These are phyloP conservation scores for Diadegma fenestrale DNA, from an alignment of 2,888 invertebrate genomes.

Conservation along the genomic window DNA sequence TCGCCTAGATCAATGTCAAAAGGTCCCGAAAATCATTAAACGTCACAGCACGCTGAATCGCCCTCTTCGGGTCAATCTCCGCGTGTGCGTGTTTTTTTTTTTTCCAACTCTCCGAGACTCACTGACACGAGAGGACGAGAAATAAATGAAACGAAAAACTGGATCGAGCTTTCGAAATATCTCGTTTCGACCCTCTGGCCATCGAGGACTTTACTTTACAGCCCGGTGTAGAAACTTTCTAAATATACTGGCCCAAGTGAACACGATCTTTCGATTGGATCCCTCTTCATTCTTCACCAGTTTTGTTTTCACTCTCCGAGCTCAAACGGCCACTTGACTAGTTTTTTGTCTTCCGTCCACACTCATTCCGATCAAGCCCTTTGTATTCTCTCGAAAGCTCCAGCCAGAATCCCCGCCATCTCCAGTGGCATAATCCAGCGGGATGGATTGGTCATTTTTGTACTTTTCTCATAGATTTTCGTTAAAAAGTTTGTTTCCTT, in stretches of 20 bases:
- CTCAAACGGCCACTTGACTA: not conserved
- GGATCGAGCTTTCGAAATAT: conserved; percentile 6
- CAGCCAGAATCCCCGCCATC: not conserved
- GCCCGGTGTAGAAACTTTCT: conserved; percentile 21
- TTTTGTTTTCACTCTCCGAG: not conserved
- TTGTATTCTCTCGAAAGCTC: not conserved
- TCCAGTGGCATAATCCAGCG: not conserved
- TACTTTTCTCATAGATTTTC: not conserved
- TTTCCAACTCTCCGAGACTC: not conserved
- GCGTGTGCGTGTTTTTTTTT: not conserved
- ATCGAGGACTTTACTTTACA: conserved; percentile 6
- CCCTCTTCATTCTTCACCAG: not conserved
- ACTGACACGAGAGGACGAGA: not conserved
- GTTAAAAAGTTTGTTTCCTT: not conserved
- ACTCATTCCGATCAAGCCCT: not conserved
- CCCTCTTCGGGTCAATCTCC: not conserved
- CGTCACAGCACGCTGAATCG: not conserved
- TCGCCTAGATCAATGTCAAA: conserved; percentile 26
- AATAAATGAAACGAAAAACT: not conserved
- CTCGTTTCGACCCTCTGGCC: not conserved
- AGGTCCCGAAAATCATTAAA: conserved; percentile 35
- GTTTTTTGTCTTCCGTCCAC: not conserved
- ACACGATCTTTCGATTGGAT: conserved; percentile 1
- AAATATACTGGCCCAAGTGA: not conserved
- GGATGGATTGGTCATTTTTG: not conserved